Conservation (phyloP, 2,797 vertebrate genomes). For the Fistularia tabacaria region DNA sequence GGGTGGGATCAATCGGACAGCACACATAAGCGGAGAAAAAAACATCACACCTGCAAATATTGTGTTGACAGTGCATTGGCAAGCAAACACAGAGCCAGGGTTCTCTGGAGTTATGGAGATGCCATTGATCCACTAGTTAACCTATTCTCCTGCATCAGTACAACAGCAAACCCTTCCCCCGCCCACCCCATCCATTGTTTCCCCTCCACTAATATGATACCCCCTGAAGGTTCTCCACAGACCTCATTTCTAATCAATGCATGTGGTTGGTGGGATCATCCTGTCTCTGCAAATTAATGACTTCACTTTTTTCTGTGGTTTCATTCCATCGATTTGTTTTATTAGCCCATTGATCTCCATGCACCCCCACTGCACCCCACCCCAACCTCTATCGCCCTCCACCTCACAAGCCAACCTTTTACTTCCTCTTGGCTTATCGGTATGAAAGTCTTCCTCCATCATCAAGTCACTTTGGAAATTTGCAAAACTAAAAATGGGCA, state of each 20-base stretch:
- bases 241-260: slow-evolving; percentile 74
- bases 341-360: slow-evolving; percentile 77
- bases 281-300: slow-evolving; percentile 79
- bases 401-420: slow-evolving; percentile 23
- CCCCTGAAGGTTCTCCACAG: slow-evolving; percentile 68
- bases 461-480: no score
- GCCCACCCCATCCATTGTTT: slow-evolving; percentile 47
- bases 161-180: slow-evolving; percentile 46
- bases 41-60: slow-evolving; percentile 65
- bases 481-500: background rate
- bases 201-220: slow-evolving; percentile 73
- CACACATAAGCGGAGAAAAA: slow-evolving; percentile 45
- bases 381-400: slow-evolving; percentile 18
- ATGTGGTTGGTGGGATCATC: slow-evolving; percentile 76
- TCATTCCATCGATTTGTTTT: slow-evolving; percentile 78
- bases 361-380: slow-evolving; percentile 15
- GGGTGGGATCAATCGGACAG: slow-evolving; percentile 29
- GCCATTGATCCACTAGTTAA: slow-evolving; percentile 70
- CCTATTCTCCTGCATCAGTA: slow-evolving; percentile 65
- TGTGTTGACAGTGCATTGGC: slow-evolving; percentile 57
- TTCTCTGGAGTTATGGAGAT: slow-evolving; percentile 47
- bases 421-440: slow-evolving; percentile 60
- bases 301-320: slow-evolving; percentile 78
- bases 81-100: slow-evolving; percentile 52
- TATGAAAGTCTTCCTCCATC: slow-evolving; percentile 20